Conservation (phyloP, 2,888 invertebrate genomes). For the Drosophila histrio region DNA sequence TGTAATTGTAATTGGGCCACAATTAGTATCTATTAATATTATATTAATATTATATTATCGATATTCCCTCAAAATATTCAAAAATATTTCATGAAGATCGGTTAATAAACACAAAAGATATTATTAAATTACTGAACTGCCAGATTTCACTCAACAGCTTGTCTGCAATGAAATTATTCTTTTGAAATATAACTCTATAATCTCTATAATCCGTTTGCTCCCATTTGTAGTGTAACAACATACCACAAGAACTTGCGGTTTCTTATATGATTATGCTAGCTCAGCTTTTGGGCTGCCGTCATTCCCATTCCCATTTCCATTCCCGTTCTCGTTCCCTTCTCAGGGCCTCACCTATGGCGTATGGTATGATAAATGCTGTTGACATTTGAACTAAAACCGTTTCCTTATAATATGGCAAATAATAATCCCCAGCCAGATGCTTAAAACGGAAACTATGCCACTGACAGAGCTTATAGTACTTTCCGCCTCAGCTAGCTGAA, state of each 20-base stretch:
- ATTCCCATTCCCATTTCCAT: conserved; percentile 3
- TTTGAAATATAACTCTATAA: conserved; percentile 30
- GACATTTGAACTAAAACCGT: conserved; percentile 78
- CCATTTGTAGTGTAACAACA: conserved; percentile 10
- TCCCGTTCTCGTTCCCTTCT: neutral
- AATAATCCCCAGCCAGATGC: conserved; percentile 77
- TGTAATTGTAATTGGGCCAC: too few relatives aligned
- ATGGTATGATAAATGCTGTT: conserved; percentile 71
- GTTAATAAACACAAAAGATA: neutral
- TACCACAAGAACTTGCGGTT: conserved; percentile 21
- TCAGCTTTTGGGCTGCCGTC: conserved; percentile 30
- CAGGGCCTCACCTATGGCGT: conserved; percentile 7
- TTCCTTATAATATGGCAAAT: conserved; percentile 79
- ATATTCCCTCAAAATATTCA: neutral
- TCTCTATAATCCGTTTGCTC: conserved; percentile 36
- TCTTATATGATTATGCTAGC: conserved; percentile 45
- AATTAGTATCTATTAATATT: too few relatives aligned
- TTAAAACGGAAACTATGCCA: conserved; percentile 75
- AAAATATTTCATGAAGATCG: neutral
- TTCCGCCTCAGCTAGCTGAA: conserved; percentile 74
- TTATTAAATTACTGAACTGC: neutral
- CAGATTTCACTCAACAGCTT: too few relatives aligned
- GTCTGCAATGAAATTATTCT: neutral
- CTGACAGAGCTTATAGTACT: conserved; percentile 78
- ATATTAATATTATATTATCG: too few relatives aligned